Conservation (phyloP, 2,888 invertebrate genomes). For the Eristalinus aeneus region DNA sequence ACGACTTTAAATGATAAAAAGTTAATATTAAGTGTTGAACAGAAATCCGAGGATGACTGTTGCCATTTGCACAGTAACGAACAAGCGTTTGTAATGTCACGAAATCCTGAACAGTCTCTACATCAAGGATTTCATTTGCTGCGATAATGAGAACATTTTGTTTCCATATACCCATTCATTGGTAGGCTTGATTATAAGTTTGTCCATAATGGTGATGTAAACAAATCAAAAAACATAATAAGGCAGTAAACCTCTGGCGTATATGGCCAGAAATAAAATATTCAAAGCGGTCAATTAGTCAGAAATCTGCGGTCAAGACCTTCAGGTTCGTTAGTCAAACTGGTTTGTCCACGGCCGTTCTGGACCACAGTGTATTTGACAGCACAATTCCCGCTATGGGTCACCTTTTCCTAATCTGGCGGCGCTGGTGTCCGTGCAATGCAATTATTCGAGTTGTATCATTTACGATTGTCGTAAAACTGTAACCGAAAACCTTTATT, state of each 20-base stretch:
- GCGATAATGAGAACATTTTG: no score
- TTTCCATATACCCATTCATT: no score
- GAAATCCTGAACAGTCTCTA: no score
- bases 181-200: no score
- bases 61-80: no score
- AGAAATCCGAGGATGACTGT: no score
- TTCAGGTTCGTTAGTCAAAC: not conserved
- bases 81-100: no score
- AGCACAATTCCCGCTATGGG: not conserved
- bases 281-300: not conserved
- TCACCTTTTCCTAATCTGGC: not conserved
- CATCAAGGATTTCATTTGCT: no score
- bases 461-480: slow-evolving; percentile 3
- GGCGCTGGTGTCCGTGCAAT: not conserved
- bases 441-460: not conserved
- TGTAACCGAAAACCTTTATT: slow-evolving; percentile 13
- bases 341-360: not conserved
- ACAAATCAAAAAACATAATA: no score
- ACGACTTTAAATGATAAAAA: no score
- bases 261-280: not conserved
- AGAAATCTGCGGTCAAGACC: not conserved
- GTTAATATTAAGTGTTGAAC: no score
- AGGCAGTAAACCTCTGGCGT: not conserved
- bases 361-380: not conserved
- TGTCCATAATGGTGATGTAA: no score